These are phyloP conservation scores for Pogona vitticeps DNA, from an alignment of 2,113 vertebrate genomes.

Conservation along the genomic window DNA sequence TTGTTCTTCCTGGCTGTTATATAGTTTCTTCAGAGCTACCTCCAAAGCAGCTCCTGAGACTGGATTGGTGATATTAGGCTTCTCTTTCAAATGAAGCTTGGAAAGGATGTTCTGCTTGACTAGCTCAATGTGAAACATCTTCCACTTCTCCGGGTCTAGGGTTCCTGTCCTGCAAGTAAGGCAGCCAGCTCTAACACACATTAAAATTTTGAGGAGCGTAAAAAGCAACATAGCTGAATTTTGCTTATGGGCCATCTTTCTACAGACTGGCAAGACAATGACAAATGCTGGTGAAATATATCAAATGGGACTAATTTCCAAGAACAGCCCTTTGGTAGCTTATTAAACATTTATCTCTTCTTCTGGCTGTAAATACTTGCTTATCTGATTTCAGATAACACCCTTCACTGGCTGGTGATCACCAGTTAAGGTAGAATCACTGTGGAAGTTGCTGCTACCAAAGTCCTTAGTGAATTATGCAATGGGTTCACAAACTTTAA, in stretches of 20 bases:
- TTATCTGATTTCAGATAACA: neutral
- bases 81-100: slow-evolving; percentile 80
- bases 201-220: neutral
- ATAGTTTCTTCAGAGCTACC: slow-evolving; percentile 80
- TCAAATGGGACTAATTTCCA: neutral
- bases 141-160: slow-evolving; percentile 70
- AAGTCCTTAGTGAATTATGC: no score
- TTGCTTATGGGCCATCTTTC: neutral
- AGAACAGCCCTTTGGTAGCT: neutral
- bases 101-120: slow-evolving; percentile 81
- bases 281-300: neutral
- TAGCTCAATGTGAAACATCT: slow-evolving; percentile 75
- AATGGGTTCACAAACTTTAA: no score
- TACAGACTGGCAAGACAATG: neutral
- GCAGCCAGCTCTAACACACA: neutral
- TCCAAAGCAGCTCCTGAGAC: slow-evolving; percentile 77
- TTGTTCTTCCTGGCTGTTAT: neutral
- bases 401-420: neutral
- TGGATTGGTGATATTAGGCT: slow-evolving; percentile 80
- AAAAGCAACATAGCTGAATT: neutral
- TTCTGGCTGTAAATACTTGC: neutral
- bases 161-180: neutral
- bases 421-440: neutral
- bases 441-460: neutral
- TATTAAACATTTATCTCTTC: neutral